A percentile compares a stretch with the other conserved stretches of the same genome.
These are phyloP conservation scores for Oriolus oriolus DNA, from an alignment of 2,113 vertebrate genomes.

Conservation along the genomic window DNA sequence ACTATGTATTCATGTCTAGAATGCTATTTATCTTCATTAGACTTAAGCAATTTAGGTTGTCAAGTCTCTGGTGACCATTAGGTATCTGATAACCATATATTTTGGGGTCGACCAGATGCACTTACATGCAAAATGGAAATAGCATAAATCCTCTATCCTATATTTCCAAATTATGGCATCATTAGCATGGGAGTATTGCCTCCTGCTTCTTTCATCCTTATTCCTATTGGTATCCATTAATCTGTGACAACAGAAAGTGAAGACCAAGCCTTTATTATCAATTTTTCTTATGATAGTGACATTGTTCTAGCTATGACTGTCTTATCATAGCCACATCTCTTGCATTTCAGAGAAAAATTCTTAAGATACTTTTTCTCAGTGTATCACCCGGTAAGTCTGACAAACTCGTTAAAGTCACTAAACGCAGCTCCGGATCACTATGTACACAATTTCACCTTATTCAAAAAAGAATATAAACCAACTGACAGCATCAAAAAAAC, in stretches of 20 bases:
- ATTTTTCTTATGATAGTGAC: not conserved
- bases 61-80: slow-evolving; percentile 65
- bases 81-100: slow-evolving; percentile 58
- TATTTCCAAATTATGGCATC: slow-evolving; percentile 16
- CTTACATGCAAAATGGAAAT: slow-evolving; percentile 11
- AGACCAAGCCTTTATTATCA: not conserved
- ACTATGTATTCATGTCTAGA: slow-evolving; percentile 40
- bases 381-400: not conserved
- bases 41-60: slow-evolving; percentile 66
- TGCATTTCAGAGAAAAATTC: not conserved
- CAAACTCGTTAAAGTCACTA: not conserved
- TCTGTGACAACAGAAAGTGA: not conserved
- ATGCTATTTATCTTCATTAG: slow-evolving; percentile 77
- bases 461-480: not conserved
- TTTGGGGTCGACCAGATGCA: slow-evolving; percentile 35
- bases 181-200: not conserved
- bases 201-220: not conserved
- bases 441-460: not conserved
- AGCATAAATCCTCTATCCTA: not conserved
- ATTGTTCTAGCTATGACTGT: not conserved
- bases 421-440: not conserved
- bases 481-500: too few relatives aligned
- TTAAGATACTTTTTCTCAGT: not conserved
- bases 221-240: not conserved
- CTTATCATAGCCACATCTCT: not conserved